Conservation (phyloP, 1,140 invertebrate genomes). For the Drosophila lowei region DNA sequence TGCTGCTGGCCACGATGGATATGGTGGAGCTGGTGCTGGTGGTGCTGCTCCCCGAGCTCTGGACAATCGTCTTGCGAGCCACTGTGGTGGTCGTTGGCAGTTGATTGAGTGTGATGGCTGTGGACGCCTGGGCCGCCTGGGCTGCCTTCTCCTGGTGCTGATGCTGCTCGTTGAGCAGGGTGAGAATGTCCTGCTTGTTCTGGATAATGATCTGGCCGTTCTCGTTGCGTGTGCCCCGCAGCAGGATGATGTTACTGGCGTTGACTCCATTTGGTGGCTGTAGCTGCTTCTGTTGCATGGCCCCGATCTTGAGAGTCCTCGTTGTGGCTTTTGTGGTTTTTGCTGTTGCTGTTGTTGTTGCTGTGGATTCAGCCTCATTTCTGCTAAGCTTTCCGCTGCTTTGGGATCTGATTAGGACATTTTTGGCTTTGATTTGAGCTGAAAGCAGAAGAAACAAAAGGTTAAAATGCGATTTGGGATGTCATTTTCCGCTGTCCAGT, state of each 20-base stretch:
- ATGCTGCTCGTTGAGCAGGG: conserved; percentile 73
- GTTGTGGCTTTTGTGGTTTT: conserved; percentile 9
- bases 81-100: conserved; percentile 75
- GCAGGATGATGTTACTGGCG: conserved; percentile 75
- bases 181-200: conserved; percentile 82
- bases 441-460: background rate
- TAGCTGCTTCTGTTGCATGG: conserved; percentile 74
- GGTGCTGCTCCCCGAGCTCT: conserved; percentile 23
- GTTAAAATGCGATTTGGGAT: background rate
- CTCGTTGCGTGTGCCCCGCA: conserved; percentile 82
- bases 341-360: conserved; percentile 63
- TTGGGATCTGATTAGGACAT: conserved; percentile 65
- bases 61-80: conserved; percentile 67
- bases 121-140: conserved; percentile 47
- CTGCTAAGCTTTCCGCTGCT: conserved; percentile 67
- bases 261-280: conserved; percentile 45
- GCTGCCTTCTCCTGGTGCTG: conserved; percentile 52
- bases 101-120: conserved; percentile 75
- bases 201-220: conserved; percentile 83
- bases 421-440: conserved; percentile 60
- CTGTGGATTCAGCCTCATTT: conserved; percentile 54
- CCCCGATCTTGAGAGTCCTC: conserved; percentile 76
- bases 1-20: conserved; percentile 62
- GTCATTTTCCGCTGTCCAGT: background rate
- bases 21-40: conserved; percentile 51